Evolutionary conservation across 2,888 invertebrate species (phyloP), one percentile per base, ranked within the genome.

Genomic region (Crocallis elinguaria): DNA sequence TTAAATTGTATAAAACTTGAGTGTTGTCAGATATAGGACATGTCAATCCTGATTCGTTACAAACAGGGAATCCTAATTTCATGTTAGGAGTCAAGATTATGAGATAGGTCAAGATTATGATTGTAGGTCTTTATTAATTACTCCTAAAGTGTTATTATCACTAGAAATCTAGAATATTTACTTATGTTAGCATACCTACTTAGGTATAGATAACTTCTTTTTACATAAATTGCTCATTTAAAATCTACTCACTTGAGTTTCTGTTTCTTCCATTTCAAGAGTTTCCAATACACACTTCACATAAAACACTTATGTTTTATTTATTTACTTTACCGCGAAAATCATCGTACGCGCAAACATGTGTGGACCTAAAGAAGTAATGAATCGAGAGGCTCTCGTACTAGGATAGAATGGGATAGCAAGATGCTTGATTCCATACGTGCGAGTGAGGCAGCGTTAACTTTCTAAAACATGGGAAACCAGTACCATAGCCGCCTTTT

Each of bases 401-500:
- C 46, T 57, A 57, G 56, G 52, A 27, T 9, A 57, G 72, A 84
- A 44, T 45, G 77, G 70, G 82, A 83, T 25, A 45, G 29, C 8
- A 1, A 43, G 44, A 67, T 60, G 1, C 2, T 12, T n/a, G 36
- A 27, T 23, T 4, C 8, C n/a, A 4, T 11, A 36, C n/a, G 75
- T 53, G 67, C 9, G 75, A 83, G 46, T 27, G 77, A 73, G 85
- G 78, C 45, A 51, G 61, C 14, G 11, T 49, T 37, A 50, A 88
- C 90, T 90, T 90, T 90, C 90, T 90, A 89, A 88, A 84, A 77
- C 71, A 71, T 71, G 69, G 65, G 66, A 65, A 76, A 70, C 73
- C 62, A 58, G 71, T 73, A 66, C 67, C 57, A 65, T 66, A 61
- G 67, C 54, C 52, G 67, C 72, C 77, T 82, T 85, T 84, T 88